Base-by-base conservation (phyloP, 92 coral and sea anemone genomes). In the Plumapathes pennacea region DNA sequence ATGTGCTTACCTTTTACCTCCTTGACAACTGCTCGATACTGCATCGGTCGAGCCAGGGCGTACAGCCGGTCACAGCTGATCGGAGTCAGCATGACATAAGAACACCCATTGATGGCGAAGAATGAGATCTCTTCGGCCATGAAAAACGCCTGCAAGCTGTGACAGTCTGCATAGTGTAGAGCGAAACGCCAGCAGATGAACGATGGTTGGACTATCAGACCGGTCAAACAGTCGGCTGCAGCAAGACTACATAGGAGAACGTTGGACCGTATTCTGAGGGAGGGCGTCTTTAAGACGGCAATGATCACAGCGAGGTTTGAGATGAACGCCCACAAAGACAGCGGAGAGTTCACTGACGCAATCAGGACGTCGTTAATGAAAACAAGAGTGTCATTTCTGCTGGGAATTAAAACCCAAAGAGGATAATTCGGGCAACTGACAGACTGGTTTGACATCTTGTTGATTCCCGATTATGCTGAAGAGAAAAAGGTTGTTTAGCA, bases 191-290 rank as follows among this genome's bases (percentile, higher is more conserved):
- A 78, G 13, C 31, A 41, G 17, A 69, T 11, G n/a, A 69, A 69
- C 63, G 46, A 4, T 5, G 85, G 73, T 31, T 67, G 62, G n/a
- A 72, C 45, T 17, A 34, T 0, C 4, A 78, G 10, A n/a, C 85
- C 85, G 1, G 56, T 60, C 5, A 69, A 60, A 43, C 56, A 78
- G 33, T 78, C 85, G 42, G 66, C 41, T 34, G 46, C 29, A 15
- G 78, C 78, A 32, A 78, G 57, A 39, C 36, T 52, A 24, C 84
- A 77, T 19, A 77, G 54, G 12, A 77, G 42, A 22, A 68, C 60
- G 50, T 77, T 67, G 17, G 77, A 38, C 0, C 64, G 70, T 18
- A 47, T 58, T 37, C 58, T 50, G 13, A 77, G 44, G 21, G 54
- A 41, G 27, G 47, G 43, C 15, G 32, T 69, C 54, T 71, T 49